A percentile compares a stretch with the other conserved stretches of the same genome.
Conservation (phyloP, 2,888 invertebrate species). For the Tupiocoris notatus region DNA sequence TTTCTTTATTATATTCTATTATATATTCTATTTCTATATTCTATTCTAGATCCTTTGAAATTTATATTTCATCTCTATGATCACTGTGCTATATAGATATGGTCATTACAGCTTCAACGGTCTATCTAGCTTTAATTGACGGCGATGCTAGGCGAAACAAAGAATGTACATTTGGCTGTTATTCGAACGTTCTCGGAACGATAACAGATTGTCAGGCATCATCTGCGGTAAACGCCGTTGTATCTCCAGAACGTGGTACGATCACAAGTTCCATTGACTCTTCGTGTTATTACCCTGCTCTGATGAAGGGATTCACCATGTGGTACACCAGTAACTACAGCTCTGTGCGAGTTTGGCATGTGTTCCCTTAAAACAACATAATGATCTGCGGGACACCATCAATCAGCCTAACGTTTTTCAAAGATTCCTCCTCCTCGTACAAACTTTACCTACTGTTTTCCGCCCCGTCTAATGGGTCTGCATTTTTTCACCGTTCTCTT, state of each 20-base stretch:
- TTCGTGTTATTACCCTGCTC: background rate
- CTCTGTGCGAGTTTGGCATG: slow-evolving; percentile 8
- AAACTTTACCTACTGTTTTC: slow-evolving; percentile 1
- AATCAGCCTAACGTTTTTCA: slow-evolving; percentile 27
- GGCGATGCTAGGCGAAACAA: too few relatives aligned
- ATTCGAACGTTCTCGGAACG: background rate
- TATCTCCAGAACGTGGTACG: background rate
- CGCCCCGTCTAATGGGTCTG: background rate
- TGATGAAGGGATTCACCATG: slow-evolving; percentile 8
- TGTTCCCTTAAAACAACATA: slow-evolving; percentile 22
- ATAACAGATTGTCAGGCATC: background rate
- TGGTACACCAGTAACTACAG: background rate
- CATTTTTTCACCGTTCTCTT: background rate
- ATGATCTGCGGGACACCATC: slow-evolving; percentile 19
- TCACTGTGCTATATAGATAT: too few relatives aligned
- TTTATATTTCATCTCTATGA: too few relatives aligned
- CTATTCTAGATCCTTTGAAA: too few relatives aligned
- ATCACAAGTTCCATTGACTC: background rate
- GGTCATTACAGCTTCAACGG: too few relatives aligned
- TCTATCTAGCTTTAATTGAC: too few relatives aligned
- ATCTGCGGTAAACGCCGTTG: background rate
- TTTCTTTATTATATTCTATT: too few relatives aligned
- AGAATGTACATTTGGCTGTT: too few relatives aligned
- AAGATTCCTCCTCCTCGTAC: slow-evolving; percentile 13
- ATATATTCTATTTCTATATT: too few relatives aligned